Percentiles rank a stretch among this genome's conserved stretches.
Evolutionary conservation across 2,797 vertebrate species (phyloP).

Genomic region (Dendrocincla fuliginosa): DNA sequence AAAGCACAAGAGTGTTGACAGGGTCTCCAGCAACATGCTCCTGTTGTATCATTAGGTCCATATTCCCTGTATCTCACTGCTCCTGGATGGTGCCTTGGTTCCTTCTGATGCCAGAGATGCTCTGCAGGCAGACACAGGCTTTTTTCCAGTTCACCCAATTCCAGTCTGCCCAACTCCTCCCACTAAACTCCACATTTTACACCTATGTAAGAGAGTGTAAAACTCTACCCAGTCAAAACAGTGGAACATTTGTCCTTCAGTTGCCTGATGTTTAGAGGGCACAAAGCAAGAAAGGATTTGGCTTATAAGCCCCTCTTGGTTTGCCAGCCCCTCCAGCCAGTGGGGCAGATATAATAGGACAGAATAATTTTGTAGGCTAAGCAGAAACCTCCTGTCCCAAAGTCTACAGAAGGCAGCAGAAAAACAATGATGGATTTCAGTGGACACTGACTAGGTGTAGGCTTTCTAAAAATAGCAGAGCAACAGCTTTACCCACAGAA

Average conservation of each 20-base stretch:
- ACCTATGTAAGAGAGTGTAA: neutral
- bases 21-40: constrained; percentile 28
- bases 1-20: constrained; percentile 64
- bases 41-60: constrained; percentile 46
- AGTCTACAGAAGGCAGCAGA: neutral
- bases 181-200: neutral
- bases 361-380: neutral
- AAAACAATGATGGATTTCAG: neutral
- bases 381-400: constrained; percentile 1
- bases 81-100: neutral
- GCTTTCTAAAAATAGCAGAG: neutral
- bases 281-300: neutral
- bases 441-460: neutral
- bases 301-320: neutral
- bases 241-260: neutral
- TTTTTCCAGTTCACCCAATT: neutral
- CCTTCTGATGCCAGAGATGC: neutral
- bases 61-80: neutral
- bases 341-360: neutral
- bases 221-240: neutral
- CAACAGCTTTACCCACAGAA: neutral
- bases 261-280: neutral
- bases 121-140: neutral
- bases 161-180: neutral
- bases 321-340: neutral